Evolutionary conservation across 2,888 invertebrate genomes (phyloP).

Genomic region (Parapristionchus giblindavisi): DNA sequence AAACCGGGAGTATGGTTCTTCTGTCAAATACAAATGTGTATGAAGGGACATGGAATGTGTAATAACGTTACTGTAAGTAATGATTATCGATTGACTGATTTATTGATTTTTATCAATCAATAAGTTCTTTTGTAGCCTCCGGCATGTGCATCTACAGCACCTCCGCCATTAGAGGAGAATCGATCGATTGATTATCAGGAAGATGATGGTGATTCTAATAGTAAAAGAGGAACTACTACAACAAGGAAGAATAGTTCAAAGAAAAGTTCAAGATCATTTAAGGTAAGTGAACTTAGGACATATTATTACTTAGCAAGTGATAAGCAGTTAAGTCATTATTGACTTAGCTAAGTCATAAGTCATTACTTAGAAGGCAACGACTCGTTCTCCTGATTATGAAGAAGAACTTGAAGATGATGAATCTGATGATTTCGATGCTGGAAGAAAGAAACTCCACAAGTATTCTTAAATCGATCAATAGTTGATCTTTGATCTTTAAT

Average conservation of each 20-base stretch:
- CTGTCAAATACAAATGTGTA: conserved; percentile 70
- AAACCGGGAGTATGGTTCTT: conserved; percentile 70
- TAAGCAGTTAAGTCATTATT: too few relatives aligned
- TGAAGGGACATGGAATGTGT: conserved; percentile 69
- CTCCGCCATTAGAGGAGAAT: not conserved
- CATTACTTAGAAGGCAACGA: too few relatives aligned
- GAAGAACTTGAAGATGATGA: too few relatives aligned
- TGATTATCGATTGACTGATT: not conserved
- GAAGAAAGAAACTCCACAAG: too few relatives aligned
- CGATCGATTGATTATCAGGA: conserved; percentile 18
- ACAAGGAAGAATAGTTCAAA: too few relatives aligned
- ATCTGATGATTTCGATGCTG: too few relatives aligned
- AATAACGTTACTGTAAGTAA: conserved; percentile 63
- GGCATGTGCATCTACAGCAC: conserved; percentile 42
- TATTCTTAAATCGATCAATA: not conserved
- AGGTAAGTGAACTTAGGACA: too few relatives aligned
- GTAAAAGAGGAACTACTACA: conserved; percentile 1
- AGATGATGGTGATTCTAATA: conserved; percentile 19
- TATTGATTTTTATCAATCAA: not conserved
- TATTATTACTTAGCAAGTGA: too few relatives aligned
- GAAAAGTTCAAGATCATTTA: too few relatives aligned
- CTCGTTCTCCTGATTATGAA: too few relatives aligned
- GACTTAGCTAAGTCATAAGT: too few relatives aligned
- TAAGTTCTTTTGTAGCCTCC: conserved; percentile 44
- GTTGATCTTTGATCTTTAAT: too few relatives aligned